Conservation (phyloP, 2,888 invertebrate genomes). For the Balanococcus diminutus region DNA sequence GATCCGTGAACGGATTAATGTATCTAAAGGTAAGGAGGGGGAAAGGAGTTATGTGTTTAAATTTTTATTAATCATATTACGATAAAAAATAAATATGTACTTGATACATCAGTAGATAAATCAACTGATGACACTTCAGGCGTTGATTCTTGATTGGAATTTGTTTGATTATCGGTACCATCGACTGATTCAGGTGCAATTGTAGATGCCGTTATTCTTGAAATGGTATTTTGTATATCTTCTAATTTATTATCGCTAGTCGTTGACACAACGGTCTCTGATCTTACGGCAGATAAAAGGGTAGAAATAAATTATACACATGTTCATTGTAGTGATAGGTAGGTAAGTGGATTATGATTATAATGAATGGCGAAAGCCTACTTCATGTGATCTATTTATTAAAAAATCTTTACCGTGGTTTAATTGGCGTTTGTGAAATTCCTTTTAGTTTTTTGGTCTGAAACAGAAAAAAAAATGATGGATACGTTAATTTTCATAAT, state of each 20-base stretch:
- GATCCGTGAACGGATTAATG: too few species aligned
- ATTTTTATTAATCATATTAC: too few species aligned
- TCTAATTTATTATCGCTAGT: slow-evolving; percentile 49
- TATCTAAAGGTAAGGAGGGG: too few species aligned
- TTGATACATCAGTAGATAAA: slow-evolving; percentile 23
- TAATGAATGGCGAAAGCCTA: neutral
- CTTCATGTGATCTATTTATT: neutral
- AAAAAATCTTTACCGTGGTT: slow-evolving; percentile 45
- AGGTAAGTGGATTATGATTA: neutral
- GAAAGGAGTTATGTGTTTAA: too few species aligned
- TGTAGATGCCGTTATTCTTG: slow-evolving; percentile 24
- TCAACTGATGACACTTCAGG: slow-evolving; percentile 17
- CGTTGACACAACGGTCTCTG: slow-evolving; percentile 39
- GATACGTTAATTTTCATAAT: neutral
- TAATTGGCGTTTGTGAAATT: slow-evolving; percentile 3
- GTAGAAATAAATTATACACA: neutral
- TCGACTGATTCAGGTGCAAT: slow-evolving; percentile 32
- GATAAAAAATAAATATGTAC: slow-evolving; percentile 13
- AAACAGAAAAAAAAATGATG: slow-evolving; percentile 1
- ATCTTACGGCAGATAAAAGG: slow-evolving; percentile 47
- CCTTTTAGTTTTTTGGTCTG: slow-evolving; percentile 50
- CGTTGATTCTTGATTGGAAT: slow-evolving; percentile 20
- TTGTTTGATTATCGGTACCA: slow-evolving; percentile 36
- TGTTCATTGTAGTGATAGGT: neutral
- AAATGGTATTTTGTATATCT: slow-evolving; percentile 2